Conservation (phyloP, 1,140 invertebrate species). For the Pentalonia nigronervosa region DNA sequence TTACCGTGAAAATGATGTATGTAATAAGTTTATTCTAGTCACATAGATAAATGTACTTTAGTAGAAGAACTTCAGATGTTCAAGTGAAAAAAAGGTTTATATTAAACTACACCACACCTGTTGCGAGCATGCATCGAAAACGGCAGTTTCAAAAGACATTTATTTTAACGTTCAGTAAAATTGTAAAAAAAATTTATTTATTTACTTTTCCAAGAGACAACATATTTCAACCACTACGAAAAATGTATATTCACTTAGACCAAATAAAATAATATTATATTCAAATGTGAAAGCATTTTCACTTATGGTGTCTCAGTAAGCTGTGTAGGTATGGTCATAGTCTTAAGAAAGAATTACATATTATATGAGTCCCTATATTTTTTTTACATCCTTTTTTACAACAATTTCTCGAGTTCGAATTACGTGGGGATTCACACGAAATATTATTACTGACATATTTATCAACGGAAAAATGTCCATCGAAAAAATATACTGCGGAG, state of each 20-base stretch:
- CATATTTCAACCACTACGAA: neutral
- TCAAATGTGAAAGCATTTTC: neutral
- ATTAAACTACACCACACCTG: constrained; percentile 12
- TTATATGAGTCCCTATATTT: neutral
- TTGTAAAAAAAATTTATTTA: neutral
- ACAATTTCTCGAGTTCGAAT: neutral
- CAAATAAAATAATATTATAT: neutral
- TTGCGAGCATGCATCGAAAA: neutral
- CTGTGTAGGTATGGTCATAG: neutral
- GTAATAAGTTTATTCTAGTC: constrained; percentile 32
- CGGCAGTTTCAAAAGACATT: constrained; percentile 11
- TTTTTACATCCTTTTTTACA: neutral
- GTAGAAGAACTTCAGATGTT: neutral
- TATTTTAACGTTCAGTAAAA: constrained; percentile 4
- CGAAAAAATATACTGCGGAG: neutral
- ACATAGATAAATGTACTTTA: constrained; percentile 8
- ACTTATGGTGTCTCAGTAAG: neutral
- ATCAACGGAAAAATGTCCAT: neutral
- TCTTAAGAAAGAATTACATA: neutral
- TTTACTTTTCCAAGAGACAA: neutral
- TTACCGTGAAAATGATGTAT: neutral
- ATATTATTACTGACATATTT: constrained; percentile 18
- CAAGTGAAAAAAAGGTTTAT: constrained; percentile 26
- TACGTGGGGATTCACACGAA: neutral
- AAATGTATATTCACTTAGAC: neutral